Evolutionary conservation across 2,888 invertebrate species (phyloP), one percentile per base, ranked within the genome.

Genomic region (Tenthredo livida): DNA sequence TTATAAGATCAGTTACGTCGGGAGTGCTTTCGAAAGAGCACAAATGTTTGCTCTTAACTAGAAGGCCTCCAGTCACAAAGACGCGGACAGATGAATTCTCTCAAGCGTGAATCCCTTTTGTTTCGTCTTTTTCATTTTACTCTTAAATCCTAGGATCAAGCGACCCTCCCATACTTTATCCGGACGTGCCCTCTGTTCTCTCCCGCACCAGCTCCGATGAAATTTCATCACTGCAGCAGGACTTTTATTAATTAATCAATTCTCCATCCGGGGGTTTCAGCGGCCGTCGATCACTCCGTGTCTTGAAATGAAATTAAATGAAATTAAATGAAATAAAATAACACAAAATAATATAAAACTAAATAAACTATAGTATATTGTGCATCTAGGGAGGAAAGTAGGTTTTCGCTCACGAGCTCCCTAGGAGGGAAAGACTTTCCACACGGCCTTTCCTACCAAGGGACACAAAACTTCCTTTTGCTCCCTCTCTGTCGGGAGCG

Each of bases 101-200:
- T 40, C 37, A 47, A 78, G 58, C 78, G 78, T 58, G 29, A 78
- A 25, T 9, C 33, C 25, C 37, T 15, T 80, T 80, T 80, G 78
- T 80, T 58, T 61, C 80, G 61, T 15, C 37, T 21, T 80, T 80
- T 61, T 61, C 58, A 37, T 80, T 37, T 61, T 50, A 33, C 58
- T 37, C n/a, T 37, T 58, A 78, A 78, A 58, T 58, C 78, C 78
- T 61, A 78, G 78, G 78, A 80, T 80, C 80, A 40, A 61, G 50
- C 29, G 40, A 61, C 80, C 80, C 80, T 77, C 21, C 21, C 21
- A 29, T 58, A n/a, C 80, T 21, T 80, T 21, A 61, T 80, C 77
- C 77, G 21, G 25, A 61, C 37, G 61, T 80, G 61, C 10, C 25
- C 58, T 61, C 40, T 21, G n/a, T 61, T n/a, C 50, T 50, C 80